A percentile compares a stretch with the other conserved stretches of the same genome.
These are phyloP conservation scores for Chaitophorus viminalis DNA, from an alignment of 2,888 invertebrate genomes.

Conservation along the genomic window DNA sequence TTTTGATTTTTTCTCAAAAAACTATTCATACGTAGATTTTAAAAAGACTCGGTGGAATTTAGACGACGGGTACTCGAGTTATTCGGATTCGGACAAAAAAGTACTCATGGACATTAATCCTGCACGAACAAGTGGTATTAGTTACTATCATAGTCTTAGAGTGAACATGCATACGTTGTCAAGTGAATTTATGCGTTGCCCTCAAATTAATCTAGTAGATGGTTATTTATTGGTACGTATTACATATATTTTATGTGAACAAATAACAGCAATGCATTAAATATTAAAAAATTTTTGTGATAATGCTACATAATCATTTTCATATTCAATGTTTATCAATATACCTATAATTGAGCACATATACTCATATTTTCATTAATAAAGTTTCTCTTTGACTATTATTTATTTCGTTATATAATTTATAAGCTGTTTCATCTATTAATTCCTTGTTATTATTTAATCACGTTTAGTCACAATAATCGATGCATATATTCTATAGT, in stretches of 20 bases:
- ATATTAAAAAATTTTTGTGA: too few relatives aligned
- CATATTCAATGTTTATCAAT: too few relatives aligned
- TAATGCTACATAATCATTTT: too few relatives aligned
- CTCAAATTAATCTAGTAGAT: not conserved
- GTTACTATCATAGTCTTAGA: slow-evolving; percentile 36
- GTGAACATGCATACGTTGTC: not conserved
- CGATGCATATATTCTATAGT: too few relatives aligned
- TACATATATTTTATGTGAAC: not conserved
- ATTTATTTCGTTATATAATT: too few relatives aligned
- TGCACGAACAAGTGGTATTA: slow-evolving; percentile 16
- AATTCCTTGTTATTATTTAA: too few relatives aligned
- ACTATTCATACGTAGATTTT: not conserved
- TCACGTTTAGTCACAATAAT: too few relatives aligned
- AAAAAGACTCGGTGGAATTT: slow-evolving; percentile 18
- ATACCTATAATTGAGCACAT: too few relatives aligned
- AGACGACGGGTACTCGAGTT: slow-evolving; percentile 19
- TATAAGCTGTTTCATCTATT: too few relatives aligned
- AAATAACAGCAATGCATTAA: too few relatives aligned
- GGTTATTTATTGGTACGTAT: slow-evolving; percentile 20
- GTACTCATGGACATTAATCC: not conserved
- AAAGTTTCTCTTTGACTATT: too few relatives aligned
- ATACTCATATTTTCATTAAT: too few relatives aligned
- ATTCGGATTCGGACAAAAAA: not conserved
- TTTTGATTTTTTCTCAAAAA: slow-evolving; percentile 12
- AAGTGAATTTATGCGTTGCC: slow-evolving; percentile 10